Conservation (phyloP, 2,113 vertebrate genomes). For the Entomyzon cyanotis region DNA sequence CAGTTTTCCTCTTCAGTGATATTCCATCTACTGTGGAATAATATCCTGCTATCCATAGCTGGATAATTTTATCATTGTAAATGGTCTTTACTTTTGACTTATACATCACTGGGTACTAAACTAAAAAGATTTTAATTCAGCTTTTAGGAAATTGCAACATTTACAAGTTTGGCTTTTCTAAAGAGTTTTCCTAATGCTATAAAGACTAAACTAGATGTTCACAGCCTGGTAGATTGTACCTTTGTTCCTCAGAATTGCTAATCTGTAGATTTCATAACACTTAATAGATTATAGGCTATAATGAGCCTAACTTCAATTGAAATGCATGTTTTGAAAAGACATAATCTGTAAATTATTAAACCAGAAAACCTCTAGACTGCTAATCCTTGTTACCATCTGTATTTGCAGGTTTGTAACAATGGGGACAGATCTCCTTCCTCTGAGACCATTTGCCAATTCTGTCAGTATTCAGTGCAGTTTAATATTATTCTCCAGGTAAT, state of each 20-base stretch:
- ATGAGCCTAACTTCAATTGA: constrained; percentile 34
- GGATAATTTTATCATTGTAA: not conserved
- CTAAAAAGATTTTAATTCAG: constrained; percentile 2
- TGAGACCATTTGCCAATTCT: constrained; percentile 50
- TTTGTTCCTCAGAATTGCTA: constrained; percentile 32
- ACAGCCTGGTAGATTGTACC: not conserved
- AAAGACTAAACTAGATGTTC: constrained; percentile 27
- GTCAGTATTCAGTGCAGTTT: not conserved
- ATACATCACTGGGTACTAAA: not conserved
- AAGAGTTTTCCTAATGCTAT: not conserved
- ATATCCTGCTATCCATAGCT: not conserved
- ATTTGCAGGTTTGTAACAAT: constrained; percentile 38
- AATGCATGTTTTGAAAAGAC: constrained; percentile 48
- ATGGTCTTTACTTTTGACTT: not conserved
- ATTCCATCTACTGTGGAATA: not conserved
- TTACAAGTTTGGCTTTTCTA: constrained; percentile 1
- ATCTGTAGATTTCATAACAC: constrained; percentile 10
- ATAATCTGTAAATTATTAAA: constrained; percentile 7
- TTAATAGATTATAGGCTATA: constrained; percentile 37
- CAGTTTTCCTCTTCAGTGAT: not conserved
- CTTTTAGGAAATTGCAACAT: not conserved
- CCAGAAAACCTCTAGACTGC: constrained; percentile 16
- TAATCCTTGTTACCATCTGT: constrained; percentile 40
- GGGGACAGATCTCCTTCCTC: constrained; percentile 19
- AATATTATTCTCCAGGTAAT: constrained; percentile 25